Evolutionary conservation across 2,797 vertebrate species (phyloP), one percentile per base, ranked within the genome.

Genomic region (Lagocephalus sceleratus): DNA sequence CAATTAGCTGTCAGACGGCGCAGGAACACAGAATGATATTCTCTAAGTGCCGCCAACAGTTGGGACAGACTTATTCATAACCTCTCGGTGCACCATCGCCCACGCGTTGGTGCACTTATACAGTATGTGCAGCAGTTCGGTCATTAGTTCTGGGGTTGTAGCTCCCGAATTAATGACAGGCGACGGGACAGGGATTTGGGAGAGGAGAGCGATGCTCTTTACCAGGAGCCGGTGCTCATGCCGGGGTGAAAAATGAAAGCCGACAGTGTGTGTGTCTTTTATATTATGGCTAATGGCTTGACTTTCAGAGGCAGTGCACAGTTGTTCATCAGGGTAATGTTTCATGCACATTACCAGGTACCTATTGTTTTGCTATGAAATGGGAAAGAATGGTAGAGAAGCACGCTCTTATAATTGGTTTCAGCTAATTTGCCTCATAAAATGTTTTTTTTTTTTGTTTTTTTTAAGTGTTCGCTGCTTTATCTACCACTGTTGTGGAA

Each of bases 241-340:
- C 57, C 50, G 16, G 45, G 63, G 57, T 79, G 81, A 86, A 76
- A 86, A 87, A 90, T 88, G 79, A 83, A 85, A 88, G 79, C 63
- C 61, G 82, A 89, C 86, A 86, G 79, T 45, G 32, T 73, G 83
- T 85, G 81, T 86, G 83, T 84, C 79, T 83, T 88, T 87, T 84
- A 80, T 85, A 89, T 88, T 86, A 83, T 76, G 75, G 68, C 78
- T 89, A 88, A 89, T 86, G 74, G 79, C 79, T 67, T 75, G 75
- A 75, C 81, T 84, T 84, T 82, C 63, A 78, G 80, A 58, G 66
- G 75, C 76, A 53, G 68, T 41, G 62, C 78, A 67, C 63, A 77
- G 71, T 58, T 77, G 77, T 85, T 84, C 81, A 79, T 85, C 76
- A 75, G 85, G 75, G 74, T 82, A 85, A 87, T 85, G 81, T 73